These are phyloP conservation scores for Hyposoter dolosus DNA, from an alignment of 2,888 invertebrate genomes.

Conservation along the genomic window DNA sequence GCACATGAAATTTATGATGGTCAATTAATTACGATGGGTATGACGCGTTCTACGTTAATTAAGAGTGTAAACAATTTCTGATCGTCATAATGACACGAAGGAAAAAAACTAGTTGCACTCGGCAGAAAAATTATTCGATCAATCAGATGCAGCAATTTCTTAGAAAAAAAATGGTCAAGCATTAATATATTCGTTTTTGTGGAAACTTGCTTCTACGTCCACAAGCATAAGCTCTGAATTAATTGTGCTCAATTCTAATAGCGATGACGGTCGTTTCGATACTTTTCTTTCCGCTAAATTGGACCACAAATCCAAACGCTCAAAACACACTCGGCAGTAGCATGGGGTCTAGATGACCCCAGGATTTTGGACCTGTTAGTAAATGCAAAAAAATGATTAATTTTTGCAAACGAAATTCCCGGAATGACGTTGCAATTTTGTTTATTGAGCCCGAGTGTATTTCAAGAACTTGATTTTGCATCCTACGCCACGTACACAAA, in stretches of 20 bases:
- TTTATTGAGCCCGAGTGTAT: neutral
- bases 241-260: neutral
- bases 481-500: slow-evolving; percentile 45
- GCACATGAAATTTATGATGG: neutral
- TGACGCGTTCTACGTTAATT: neutral
- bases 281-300: neutral
- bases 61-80: neutral
- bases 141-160: neutral
- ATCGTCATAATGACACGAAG: neutral
- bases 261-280: neutral
- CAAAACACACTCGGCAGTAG: neutral
- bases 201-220: neutral
- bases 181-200: neutral
- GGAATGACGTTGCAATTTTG: neutral
- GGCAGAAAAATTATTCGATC: neutral
- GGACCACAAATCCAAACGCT: neutral
- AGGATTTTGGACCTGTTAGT: neutral
- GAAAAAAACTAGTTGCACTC: neutral
- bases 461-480: slow-evolving; percentile 6
- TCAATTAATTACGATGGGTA: neutral
- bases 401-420: neutral
- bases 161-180: neutral
- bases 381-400: neutral
- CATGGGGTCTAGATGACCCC: neutral
- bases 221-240: neutral